Base-by-base conservation (phyloP, 2,797 vertebrate genomes). In the Remorina albescens region DNA sequence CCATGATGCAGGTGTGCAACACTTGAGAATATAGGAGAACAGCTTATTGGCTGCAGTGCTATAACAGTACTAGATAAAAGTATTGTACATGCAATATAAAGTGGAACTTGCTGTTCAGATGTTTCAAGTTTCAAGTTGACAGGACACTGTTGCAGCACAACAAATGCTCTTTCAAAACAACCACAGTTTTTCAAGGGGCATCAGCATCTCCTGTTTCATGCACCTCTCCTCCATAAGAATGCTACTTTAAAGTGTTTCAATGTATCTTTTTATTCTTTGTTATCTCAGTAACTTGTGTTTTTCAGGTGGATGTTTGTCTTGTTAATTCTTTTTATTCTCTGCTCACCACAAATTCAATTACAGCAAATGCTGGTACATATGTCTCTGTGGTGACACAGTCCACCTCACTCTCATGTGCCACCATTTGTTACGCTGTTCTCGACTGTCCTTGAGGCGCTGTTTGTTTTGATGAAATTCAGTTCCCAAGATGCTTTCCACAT, bases 261-360 rank as follows among this genome's bases (percentile, higher is more conserved):
- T 80, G 25, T 30, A 76, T 76, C 62, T 60, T 57, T 81, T 86
- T 68, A 67, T 71, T 51, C 58, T 77, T 65, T 72, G 70, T 86
- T 88, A 75, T 84, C 74, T 81, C 55, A 46, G 5, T 34, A 59
- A 30, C 61, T 57, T 49, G 71, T 78, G 53, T 82, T 54, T 62
- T 36, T 85, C 50, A 53, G 39, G 42, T 63, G 39, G 13, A 74
- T 68, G 78, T 70, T 60, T 75, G 69, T 82, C 53, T 69, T 56
- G 57, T 80, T 68, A 77, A 74, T 77, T 81, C 57, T 36, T 73
- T 55, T 79, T 50, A 30, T 67, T 81, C 56, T 53, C 25, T 71
- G 30, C 61, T 55, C 62, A 61, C 63, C 25, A 37, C 68, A 65
- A 28, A 50, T 85, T 80, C 68, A 78, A 70, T 81, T 74, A 67